Evolutionary conservation across 2,888 invertebrate species (phyloP).

Genomic region (Nezara viridula): DNA sequence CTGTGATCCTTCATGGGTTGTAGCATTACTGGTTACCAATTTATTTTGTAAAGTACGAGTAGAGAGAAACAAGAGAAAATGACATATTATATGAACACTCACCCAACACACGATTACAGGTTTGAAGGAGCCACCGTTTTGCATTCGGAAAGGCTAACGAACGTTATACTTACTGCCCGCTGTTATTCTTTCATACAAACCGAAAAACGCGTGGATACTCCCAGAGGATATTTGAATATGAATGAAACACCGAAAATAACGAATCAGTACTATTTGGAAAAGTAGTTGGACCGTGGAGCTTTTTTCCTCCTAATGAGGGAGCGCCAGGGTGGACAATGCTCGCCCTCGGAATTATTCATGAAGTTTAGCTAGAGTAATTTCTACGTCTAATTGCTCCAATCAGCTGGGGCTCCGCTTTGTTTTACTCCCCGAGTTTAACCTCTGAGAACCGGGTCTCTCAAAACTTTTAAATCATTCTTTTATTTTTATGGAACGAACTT

Average conservation of each 20-base stretch:
- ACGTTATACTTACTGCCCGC: background rate
- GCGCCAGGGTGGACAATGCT: background rate
- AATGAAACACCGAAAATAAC: slow-evolving; percentile 15
- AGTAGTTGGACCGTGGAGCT: background rate
- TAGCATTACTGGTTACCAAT: too few species aligned
- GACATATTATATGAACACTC: too few species aligned
- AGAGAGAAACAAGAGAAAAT: too few species aligned
- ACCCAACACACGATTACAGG: background rate
- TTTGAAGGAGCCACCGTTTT: background rate
- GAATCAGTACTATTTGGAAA: slow-evolving; percentile 1
- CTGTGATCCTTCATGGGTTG: too few species aligned
- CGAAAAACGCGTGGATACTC: background rate
- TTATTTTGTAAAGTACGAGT: background rate
- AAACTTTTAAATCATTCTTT: background rate
- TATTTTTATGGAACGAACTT: background rate
- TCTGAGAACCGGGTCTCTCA: background rate
- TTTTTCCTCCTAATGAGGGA: slow-evolving; percentile 33
- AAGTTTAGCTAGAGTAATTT: slow-evolving; percentile 55
- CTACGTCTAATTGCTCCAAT: slow-evolving; percentile 54
- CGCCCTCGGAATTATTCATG: slow-evolving; percentile 55
- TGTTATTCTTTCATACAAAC: background rate
- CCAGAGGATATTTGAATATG: slow-evolving; percentile 8
- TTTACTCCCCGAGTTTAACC: slow-evolving; percentile 10
- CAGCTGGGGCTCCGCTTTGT: slow-evolving; percentile 3
- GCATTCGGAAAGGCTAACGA: background rate